Evolutionary conservation across 2,888 invertebrate species (phyloP).

Genomic region (Melanostoma mellinum): DNA sequence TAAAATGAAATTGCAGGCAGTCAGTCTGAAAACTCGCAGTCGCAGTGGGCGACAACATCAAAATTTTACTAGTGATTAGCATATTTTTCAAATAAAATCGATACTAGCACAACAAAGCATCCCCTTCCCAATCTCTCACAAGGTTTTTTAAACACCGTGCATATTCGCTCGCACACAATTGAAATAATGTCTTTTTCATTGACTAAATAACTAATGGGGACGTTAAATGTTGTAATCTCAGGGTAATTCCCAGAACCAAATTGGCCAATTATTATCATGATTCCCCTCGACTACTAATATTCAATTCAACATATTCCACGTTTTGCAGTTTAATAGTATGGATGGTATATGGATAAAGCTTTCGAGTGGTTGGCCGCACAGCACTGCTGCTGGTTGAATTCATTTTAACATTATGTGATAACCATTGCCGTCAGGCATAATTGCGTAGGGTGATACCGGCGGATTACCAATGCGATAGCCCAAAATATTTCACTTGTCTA

Average conservation of each 20-base stretch:
- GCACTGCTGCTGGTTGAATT: conserved; percentile 36
- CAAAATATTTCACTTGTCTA: conserved; percentile 61
- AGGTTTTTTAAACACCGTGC: no score
- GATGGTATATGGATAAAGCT: conserved; percentile 38
- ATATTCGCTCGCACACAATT: background rate
- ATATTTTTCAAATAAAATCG: conserved; percentile 49
- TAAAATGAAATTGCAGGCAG: conserved; percentile 4
- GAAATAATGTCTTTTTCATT: conserved; percentile 58
- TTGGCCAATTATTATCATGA: conserved; percentile 68
- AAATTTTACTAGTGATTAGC: conserved; percentile 29
- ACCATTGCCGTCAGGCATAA: conserved; percentile 55
- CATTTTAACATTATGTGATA: conserved; percentile 62
- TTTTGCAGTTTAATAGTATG: conserved; percentile 19
- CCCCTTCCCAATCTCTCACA: background rate
- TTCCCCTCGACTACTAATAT: conserved; percentile 61
- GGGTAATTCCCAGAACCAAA: conserved; percentile 64
- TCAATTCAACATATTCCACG: conserved; percentile 64
- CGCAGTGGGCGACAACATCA: background rate
- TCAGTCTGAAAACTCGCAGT: no score
- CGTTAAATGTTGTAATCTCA: conserved; percentile 64
- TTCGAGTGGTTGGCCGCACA: conserved; percentile 47
- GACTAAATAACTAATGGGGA: conserved; percentile 62
- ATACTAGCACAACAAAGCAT: background rate
- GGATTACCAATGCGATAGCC: conserved; percentile 58
- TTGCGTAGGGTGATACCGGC: conserved; percentile 57